Percentiles rank a stretch among this genome's conserved stretches.
phyloP scores from a whole-genome alignment of 2,113 vertebrate species.

The Mustela nigripes region DNA sequence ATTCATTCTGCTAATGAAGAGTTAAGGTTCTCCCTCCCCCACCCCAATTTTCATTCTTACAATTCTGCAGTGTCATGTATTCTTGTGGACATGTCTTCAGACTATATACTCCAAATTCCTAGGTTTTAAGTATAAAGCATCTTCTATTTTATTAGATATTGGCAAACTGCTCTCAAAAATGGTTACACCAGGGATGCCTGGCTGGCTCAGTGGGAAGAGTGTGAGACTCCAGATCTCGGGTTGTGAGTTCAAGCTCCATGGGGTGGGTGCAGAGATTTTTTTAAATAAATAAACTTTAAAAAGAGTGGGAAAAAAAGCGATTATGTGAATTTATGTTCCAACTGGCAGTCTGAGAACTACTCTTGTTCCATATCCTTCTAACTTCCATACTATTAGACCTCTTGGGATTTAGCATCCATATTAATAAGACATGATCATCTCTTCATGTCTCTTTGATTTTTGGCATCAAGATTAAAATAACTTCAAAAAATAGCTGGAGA shows the following conservation, averaged over 20 bases:
- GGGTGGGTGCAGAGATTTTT: neutral
- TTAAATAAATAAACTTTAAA: neutral
- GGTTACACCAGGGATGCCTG: neutral
- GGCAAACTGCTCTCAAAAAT: conserved; percentile 29
- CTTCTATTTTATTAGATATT: conserved; percentile 39
- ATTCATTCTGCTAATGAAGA: conserved; percentile 24
- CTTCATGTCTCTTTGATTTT: neutral
- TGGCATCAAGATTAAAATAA: conserved; percentile 39
- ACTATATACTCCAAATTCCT: conserved; percentile 18
- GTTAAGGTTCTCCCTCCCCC: neutral
- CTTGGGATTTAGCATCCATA: conserved; percentile 7
- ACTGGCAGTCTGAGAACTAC: conserved; percentile 11
- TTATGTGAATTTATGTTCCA: neutral
- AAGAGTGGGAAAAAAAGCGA: neutral
- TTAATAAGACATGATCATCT: neutral
- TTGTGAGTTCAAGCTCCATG: neutral
- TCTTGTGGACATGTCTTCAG: neutral
- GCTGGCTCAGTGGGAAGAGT: neutral
- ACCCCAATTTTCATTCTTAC: neutral
- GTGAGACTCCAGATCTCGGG: neutral
- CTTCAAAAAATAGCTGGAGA: conserved; percentile 22
- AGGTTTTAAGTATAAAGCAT: conserved; percentile 34
- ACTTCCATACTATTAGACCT: conserved; percentile 27
- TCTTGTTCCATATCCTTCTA: conserved; percentile 35
- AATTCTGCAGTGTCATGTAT: conserved; percentile 36